phyloP scores from a whole-genome alignment of 2,888 invertebrate genomes.

The Rhingia campestris region DNA sequence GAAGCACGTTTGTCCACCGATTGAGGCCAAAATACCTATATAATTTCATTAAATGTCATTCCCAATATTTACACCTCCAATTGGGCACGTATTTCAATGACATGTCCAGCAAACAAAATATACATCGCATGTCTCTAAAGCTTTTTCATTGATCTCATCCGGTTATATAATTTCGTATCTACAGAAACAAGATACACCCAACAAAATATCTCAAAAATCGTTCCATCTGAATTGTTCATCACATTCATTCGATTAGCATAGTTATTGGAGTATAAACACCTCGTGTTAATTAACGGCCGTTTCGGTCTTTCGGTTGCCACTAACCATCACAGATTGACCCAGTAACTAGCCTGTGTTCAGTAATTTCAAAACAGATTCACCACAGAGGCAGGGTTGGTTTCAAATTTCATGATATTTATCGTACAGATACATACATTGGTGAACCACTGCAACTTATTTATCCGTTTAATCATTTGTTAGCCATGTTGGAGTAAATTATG shows the following conservation, averaged over 20 bases:
- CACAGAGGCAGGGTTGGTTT: no score
- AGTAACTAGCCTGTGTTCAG: slow-evolving; percentile 9
- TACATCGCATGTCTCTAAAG: slow-evolving; percentile 14
- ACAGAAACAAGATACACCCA: background rate
- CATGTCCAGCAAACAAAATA: background rate
- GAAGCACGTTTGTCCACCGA: slow-evolving; percentile 16
- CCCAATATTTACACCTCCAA: slow-evolving; percentile 24
- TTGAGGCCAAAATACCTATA: slow-evolving; percentile 10
- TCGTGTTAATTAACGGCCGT: slow-evolving; percentile 22
- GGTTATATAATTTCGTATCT: background rate
- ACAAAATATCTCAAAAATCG: slow-evolving; percentile 38
- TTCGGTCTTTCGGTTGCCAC: background rate
- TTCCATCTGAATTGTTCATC: slow-evolving; percentile 49
- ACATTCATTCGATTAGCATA: slow-evolving; percentile 65
- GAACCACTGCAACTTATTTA: slow-evolving; percentile 36
- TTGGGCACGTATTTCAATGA: slow-evolving; percentile 4
- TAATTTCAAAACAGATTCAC: slow-evolving; percentile 25
- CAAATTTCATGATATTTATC: slow-evolving; percentile 1
- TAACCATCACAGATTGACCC: slow-evolving; percentile 17
- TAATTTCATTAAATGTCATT: slow-evolving; percentile 12
- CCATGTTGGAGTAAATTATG: background rate
- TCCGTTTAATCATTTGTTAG: slow-evolving; percentile 43
- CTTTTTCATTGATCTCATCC: slow-evolving; percentile 40
- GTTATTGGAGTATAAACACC: slow-evolving; percentile 67
- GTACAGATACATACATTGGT: slow-evolving; percentile 27